Conservation (phyloP, 2,113 vertebrate species). For the Pluvialis apricaria region DNA sequence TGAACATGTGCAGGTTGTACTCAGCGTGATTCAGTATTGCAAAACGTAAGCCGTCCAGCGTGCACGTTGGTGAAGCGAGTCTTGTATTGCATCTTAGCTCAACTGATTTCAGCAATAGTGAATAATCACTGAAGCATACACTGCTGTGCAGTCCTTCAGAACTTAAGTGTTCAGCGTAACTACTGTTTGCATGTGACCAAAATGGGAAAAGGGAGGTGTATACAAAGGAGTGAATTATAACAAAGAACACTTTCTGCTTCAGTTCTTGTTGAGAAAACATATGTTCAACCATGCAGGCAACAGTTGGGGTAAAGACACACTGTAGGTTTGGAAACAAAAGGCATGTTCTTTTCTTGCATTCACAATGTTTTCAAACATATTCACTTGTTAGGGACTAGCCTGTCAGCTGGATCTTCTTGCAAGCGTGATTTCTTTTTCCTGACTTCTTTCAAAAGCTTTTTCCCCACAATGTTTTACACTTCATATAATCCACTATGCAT, state of each 20-base stretch:
- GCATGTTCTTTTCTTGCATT: slow-evolving; percentile 73
- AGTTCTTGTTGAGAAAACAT: slow-evolving; percentile 91
- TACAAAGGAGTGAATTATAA: slow-evolving; percentile 82
- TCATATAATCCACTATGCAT: slow-evolving; percentile 90
- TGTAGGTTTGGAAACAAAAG: slow-evolving; percentile 83
- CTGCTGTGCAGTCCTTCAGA: slow-evolving; percentile 51
- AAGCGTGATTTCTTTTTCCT: slow-evolving; percentile 82
- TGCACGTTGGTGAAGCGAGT: neutral
- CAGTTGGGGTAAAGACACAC: slow-evolving; percentile 83
- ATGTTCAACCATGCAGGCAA: slow-evolving; percentile 87
- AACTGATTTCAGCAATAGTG: slow-evolving; percentile 31
- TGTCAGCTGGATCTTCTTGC: slow-evolving; percentile 83
- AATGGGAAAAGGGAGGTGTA: slow-evolving; percentile 66
- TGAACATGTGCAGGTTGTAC: neutral
- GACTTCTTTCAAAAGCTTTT: slow-evolving; percentile 85
- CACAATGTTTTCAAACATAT: slow-evolving; percentile 87
- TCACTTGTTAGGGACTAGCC: slow-evolving; percentile 83
- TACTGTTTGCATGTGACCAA: slow-evolving; percentile 68
- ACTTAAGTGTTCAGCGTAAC: slow-evolving; percentile 50
- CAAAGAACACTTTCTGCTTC: slow-evolving; percentile 91
- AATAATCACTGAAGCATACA: slow-evolving; percentile 50
- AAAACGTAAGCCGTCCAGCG: neutral
- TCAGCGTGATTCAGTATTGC: neutral
- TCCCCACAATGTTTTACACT: slow-evolving; percentile 89
- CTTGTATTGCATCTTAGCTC: slow-evolving; percentile 1